Base-by-base conservation (phyloP, 1,140 invertebrate genomes). In the Calephelis virginiensis region DNA sequence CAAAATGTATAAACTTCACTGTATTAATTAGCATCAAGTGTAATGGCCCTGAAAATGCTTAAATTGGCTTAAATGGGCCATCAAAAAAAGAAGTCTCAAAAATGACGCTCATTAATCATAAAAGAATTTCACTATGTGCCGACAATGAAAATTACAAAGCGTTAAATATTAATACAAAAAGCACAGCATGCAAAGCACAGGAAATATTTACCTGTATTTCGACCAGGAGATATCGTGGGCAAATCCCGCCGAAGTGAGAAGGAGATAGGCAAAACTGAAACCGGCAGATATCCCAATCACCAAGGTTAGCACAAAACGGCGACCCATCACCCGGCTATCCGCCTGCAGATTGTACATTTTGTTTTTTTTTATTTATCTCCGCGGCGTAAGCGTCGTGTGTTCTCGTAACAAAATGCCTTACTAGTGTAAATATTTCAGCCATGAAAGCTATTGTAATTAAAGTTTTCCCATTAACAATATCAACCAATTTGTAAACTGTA, bases 241-340 rank as follows among this genome's bases (percentile, higher is more conserved):
- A 78, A 82, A 87, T 74, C 86, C 90, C 48, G 85, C 73, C 8
- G 89, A 88, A 56, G 90, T 91, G 82, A 92, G 80, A 64, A 92
- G 73, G 74, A 92, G 85, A 75, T 92, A 92, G 53, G 90, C 90
- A 74, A 92, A 91, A 86, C 89, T 92, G 87, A 92, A 92, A 73
- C 90, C 90, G 17, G 89, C 86, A 9, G 86, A 92, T 66, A 92
- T 86, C 70, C 90, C 91, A 72, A 92, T 90, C 78, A 89, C 86
- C 81, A 92, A 78, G 64, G 91, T 92, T 86, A 92, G 79, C 80
- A 92, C 84, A 82, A 90, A 92, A 62, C 89, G 85, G 11, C 89
- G 88, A 60, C 89, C 89, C 88, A 91, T 86, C 83, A 89, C 82
- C 84, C 85, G 81, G 67, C 83, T 77, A 74, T 89, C 86, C 37